Conservation (phyloP, 2,888 invertebrate genomes). For the Dorcus parallelipipedus region DNA sequence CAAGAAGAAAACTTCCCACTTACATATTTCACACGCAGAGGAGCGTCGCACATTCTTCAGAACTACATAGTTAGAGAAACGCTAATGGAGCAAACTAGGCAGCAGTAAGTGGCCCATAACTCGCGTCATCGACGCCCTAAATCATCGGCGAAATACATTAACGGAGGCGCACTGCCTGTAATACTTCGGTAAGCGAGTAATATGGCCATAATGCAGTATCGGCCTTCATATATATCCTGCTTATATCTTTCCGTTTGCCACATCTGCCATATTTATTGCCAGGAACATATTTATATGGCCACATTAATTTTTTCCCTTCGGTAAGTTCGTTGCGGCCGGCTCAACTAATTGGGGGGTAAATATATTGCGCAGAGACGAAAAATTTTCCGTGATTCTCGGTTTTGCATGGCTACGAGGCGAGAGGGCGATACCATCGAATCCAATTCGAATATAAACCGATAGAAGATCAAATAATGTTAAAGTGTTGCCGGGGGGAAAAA, state of each 20-base stretch:
- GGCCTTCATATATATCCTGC: conserved; percentile 43
- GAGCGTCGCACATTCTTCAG: too few relatives aligned
- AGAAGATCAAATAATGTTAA: conserved; percentile 30
- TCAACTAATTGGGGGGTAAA: not conserved
- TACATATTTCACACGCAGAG: too few relatives aligned
- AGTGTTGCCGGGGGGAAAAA: conserved; percentile 15
- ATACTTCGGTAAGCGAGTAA: conserved; percentile 31
- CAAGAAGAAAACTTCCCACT: too few relatives aligned
- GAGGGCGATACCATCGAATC: conserved; percentile 22
- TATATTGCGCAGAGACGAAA: too few relatives aligned
- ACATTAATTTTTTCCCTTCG: conserved; percentile 37
- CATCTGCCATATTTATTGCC: conserved; percentile 39
- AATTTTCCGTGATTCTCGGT: too few relatives aligned
- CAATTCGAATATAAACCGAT: conserved; percentile 32
- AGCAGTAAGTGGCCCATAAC: conserved; percentile 1
- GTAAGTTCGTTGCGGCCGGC: not conserved
- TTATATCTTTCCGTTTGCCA: conserved; percentile 35
- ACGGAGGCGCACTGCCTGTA: not conserved
- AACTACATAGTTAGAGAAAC: too few relatives aligned
- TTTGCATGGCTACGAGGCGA: conserved; percentile 2
- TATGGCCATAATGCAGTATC: conserved; percentile 40
- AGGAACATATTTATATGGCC: conserved; percentile 40
- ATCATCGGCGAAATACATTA: not conserved
- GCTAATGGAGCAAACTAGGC: too few relatives aligned
- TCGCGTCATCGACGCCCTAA: not conserved